Evolutionary conservation across 2,888 invertebrate species (phyloP).

Genomic region (Sylvicola cinctus): DNA sequence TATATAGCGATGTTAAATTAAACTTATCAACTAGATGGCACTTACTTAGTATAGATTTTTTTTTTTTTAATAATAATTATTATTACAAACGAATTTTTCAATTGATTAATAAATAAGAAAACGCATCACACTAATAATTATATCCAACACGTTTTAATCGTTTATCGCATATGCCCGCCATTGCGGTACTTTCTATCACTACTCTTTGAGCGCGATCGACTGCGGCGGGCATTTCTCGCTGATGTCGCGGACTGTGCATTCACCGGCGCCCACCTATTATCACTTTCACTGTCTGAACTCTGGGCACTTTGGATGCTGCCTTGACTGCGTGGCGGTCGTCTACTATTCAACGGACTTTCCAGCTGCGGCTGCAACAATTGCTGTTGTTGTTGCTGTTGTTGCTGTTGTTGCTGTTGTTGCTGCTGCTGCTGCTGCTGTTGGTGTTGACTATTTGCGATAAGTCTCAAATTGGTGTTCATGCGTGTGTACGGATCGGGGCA

Average conservation of each 20-base stretch:
- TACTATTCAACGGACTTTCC: conserved; percentile 4
- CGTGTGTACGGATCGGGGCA: conserved; percentile 1
- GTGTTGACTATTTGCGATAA: not conserved
- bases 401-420: conserved; percentile 8
- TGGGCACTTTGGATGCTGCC: conserved; percentile 5
- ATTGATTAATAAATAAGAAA: too few relatives aligned
- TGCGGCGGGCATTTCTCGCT: conserved; percentile 9
- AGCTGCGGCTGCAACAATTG: conserved; percentile 7
- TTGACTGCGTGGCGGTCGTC: conserved; percentile 5
- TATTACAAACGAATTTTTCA: too few relatives aligned
- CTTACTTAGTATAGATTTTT: too few relatives aligned
- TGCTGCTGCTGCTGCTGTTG: conserved; percentile 7
- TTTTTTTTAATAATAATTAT: too few relatives aligned
- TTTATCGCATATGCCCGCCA: conserved; percentile 5
- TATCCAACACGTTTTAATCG: too few relatives aligned
- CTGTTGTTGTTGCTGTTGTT: conserved; percentile 6
- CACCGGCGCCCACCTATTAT: conserved; percentile 11
- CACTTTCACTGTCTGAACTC: conserved; percentile 14
- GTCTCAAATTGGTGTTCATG: too few relatives aligned
- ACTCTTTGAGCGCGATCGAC: conserved; percentile 13
- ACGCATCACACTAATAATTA: too few relatives aligned
- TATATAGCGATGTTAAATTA: too few relatives aligned
- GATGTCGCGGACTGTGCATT: too few relatives aligned
- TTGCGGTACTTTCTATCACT: conserved; percentile 12
- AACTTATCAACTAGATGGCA: too few relatives aligned